Conservation (phyloP, 2,113 vertebrate genomes). For the Amphiprion ocellaris region DNA sequence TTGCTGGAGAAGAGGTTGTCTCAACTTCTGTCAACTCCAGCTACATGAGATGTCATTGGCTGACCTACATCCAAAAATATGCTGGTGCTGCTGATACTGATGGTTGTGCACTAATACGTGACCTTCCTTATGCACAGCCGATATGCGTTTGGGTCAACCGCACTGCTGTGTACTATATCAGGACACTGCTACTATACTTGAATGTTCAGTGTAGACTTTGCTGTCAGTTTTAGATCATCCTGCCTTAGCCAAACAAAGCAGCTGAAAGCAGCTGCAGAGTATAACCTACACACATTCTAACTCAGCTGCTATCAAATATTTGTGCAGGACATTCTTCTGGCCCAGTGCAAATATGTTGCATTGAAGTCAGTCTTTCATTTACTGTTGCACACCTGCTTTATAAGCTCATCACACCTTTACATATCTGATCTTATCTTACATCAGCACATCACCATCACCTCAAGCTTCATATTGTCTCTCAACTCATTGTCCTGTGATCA, state of each 20-base stretch:
- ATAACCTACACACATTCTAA: no score
- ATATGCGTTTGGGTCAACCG: constrained; percentile 15
- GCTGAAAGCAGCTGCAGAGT: not conserved
- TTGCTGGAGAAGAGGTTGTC: not conserved
- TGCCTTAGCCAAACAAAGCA: not conserved
- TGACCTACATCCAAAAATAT: constrained; percentile 32
- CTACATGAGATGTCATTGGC: not conserved
- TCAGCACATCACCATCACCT: no score
- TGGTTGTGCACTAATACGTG: not conserved
- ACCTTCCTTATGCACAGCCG: constrained; percentile 7
- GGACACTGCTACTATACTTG: constrained; percentile 16
- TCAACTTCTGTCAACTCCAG: not conserved
- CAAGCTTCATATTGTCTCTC: no score
- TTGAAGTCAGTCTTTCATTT: no score
- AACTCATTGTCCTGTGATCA: no score
- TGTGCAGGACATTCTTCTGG: not conserved
- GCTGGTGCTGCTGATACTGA: constrained; percentile 35
- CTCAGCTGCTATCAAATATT: not conserved
- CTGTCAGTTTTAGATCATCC: not conserved
- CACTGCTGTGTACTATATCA: constrained; percentile 10
- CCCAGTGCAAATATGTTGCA: no score
- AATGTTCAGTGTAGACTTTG: not conserved
- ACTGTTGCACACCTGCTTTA: no score
- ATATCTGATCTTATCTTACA: no score
- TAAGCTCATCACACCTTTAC: no score